Base-by-base conservation (phyloP, 2,797 vertebrate genomes). In the Enteromius paludinosus region DNA sequence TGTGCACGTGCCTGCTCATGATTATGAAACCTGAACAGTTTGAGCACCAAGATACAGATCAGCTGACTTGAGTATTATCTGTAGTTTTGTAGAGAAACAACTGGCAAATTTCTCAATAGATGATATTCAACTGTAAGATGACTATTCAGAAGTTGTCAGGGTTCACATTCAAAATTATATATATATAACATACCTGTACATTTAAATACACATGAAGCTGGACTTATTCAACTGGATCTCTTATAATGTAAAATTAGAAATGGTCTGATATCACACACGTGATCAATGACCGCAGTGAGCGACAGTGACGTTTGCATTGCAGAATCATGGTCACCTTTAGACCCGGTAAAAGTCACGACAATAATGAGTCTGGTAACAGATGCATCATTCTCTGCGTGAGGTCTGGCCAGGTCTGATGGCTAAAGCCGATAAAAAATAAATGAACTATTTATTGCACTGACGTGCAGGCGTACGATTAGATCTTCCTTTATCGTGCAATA, bases 201-300 rank as follows among this genome's bases (percentile, higher is more conserved):
- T 28, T 28, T 61, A 61, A 14, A 14, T 6, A 15, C 25, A 28
- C 25, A 61, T 61, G 8, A 28, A 61, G 12, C 23, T 4, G 11
- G 4, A 28, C 56, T 25, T 23, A 1, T 28, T 61, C 11, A 61
- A 15, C 14, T 28, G 25, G 14, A 62, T 89, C 86, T 87, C 89
- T 83, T 90, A 88, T 93, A 90, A 90, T 86, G 84, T 89, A 88
- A 90, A 90, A 93, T 93, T 90, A 93, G 90, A 93, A 93, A 93
- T 91, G 86, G 86, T 89, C 87, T 85, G 86, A 89, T 56, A 78
- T 45, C 49, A 70, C 35, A 78, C 59, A 91, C 86, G 81, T 91
- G 91, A 93, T 92, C 82, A 90, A 92, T 88, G 90, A 89, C 87
- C 88, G 45, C 10, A 77, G 78, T 64, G 61, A 65, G 5, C 30